Conservation (phyloP, 2,797 vertebrate genomes). For the Scomberomorus guttatus region DNA sequence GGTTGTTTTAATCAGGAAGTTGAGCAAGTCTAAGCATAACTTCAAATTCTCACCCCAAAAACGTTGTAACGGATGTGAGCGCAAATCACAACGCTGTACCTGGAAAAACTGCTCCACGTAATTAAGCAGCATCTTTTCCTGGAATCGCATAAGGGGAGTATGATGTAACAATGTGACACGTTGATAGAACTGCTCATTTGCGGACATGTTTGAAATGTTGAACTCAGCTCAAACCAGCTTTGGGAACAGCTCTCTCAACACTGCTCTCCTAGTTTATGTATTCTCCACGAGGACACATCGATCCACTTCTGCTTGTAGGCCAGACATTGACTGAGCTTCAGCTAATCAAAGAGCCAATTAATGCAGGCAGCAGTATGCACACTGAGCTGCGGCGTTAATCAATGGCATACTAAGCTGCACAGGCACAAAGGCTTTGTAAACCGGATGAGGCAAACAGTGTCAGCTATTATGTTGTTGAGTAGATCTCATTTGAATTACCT, state of each 20-base stretch:
- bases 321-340: conserved; percentile 54
- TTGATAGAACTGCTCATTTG: conserved; percentile 18
- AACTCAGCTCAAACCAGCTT: background rate
- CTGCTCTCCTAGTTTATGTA: conserved; percentile 35
- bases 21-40: background rate
- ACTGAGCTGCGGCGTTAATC: conserved; percentile 31
- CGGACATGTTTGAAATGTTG: background rate
- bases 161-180: conserved; percentile 24
- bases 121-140: conserved; percentile 39
- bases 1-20: background rate
- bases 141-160: background rate
- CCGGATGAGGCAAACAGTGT: conserved; percentile 31
- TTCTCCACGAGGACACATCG: conserved; percentile 55
- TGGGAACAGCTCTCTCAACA: background rate
- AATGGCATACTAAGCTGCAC: conserved; percentile 46
- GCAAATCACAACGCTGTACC: conserved; percentile 29
- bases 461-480: conserved; percentile 4
- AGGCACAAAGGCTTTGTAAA: conserved; percentile 41
- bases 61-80: conserved; percentile 8
- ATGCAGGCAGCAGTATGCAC: conserved; percentile 42
- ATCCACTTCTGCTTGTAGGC: conserved; percentile 43
- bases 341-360: conserved; percentile 72
- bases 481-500: conserved; percentile 13
- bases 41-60: background rate
- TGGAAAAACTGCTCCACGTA: conserved; percentile 18